Base-by-base conservation (phyloP, 92 coral and sea anemone species). In the Chrysogorgia sp. region DNA sequence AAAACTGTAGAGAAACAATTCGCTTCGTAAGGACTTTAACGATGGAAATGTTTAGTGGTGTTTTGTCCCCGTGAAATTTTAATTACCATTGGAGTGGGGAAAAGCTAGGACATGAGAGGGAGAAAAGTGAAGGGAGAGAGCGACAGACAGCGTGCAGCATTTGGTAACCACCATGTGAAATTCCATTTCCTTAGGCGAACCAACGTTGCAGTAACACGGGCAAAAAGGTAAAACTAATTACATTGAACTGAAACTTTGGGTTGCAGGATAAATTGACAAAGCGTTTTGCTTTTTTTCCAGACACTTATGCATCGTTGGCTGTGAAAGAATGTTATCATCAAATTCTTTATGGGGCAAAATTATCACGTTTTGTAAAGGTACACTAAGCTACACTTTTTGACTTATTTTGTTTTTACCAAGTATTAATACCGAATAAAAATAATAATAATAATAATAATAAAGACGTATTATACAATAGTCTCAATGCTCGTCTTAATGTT, bases 181-280 rank as follows among this genome's bases (percentile, higher is more conserved):
- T 43, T 8, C 17, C 2, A 24, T 21, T 64, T 19, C 48, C 2
- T 23, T 32, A 94, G 98, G 82, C 97, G 98, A 37, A 94, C 96
- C 2, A 94, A 94, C 67, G 98, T 94, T 40, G 98, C 98, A 29
- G 82, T 94, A 1, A 89, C 98, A 22, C 88, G 98, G 69, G 97
- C 98, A 12, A 94, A 94, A 71, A 81, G 98, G 98, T 94, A 45
- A 6, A 55, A 28, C 53, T 58, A 13, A 19, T 28, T 34, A 34
- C n/a, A 7, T 15, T 14, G 20, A 21, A 26, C 23, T 34, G 64
- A 17, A 33, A 22, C 4, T 74, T 28, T 60, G 52, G 17, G 32
- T 56, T 33, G 52, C 17, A 0, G 35, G n/a, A n/a, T n/a, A n/a
- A n/a, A n/a, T n/a, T n/a, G n/a, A n/a, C n/a, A n/a, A n/a, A 50